Base-by-base conservation (phyloP, 2,888 invertebrate species). In the Pollenia amentaria region DNA sequence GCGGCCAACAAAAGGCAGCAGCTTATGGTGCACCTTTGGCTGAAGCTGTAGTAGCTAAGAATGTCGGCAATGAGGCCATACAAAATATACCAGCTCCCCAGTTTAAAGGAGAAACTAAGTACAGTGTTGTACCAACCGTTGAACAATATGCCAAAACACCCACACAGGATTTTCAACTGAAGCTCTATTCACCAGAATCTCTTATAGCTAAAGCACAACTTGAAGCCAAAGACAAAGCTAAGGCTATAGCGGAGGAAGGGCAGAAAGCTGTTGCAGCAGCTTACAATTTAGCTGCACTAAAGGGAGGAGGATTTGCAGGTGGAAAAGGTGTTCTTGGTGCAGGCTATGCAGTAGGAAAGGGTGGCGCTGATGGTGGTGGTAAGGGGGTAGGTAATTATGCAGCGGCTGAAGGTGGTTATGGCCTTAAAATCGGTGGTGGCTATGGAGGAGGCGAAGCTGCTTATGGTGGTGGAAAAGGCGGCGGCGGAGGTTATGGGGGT, bases 31-130 rank as follows among this genome's bases (percentile, higher is more conserved):
- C 21, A 1, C 64, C 42, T 4, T 14, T 46, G 38, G 80, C 46
- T 10, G 80, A 46, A 53, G 10, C 46, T 10, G 53, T 78, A 4
- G 70, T 78, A 1, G 84, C 46, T 12, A 84, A 87, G 21, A 76
- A 78, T 9, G 83, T 42, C 0, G 86, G 65, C 0, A 69, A 69
- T 48, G 85, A 75, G 53, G 18, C 70, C 9, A 55, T 88, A 29
- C 86, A 84, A 51, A 60, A 69, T 10, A 55, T 81, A 14, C 67
- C 53, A 6, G 76, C 84, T 3, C 88, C 90, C 0, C 90, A 91
- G 14, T 92, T 92, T 44, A 89, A 89, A 0, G 89, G 90, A 1
- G 88, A 87, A 16, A 85, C 73, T 8, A 88, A 88, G 16, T 87
- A 90, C 12, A 77, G 84, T 77, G 87, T 81, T 0, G 55, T 77